Percentiles rank a stretch among this genome's conserved stretches.
Evolutionary conservation across 2,113 vertebrate genomes (phyloP).

Genomic region (Corythoichthys haematopterus): DNA sequence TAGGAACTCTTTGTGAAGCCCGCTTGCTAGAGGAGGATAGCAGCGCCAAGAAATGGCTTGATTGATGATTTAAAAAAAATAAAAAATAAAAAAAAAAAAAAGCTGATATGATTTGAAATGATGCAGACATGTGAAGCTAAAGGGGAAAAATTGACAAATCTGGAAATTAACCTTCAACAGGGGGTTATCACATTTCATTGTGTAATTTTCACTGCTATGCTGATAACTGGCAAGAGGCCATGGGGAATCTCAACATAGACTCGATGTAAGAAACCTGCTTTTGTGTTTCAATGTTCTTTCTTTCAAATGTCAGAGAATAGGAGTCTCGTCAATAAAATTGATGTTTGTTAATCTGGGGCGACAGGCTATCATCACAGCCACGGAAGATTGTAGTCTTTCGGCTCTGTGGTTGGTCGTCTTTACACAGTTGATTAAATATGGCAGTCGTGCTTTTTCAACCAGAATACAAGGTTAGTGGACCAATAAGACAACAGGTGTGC

Average conservation of each 20-base stretch:
- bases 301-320: not conserved
- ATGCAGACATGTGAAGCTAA: not conserved
- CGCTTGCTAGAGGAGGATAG: constrained; percentile 46
- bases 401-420: not conserved
- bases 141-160: not conserved
- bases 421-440: not conserved
- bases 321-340: not conserved
- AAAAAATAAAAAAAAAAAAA: constrained; percentile 36
- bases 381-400: not conserved
- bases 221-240: constrained; percentile 3
- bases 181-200: constrained; percentile 1
- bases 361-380: constrained; percentile 3
- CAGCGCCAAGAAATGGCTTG: constrained; percentile 27
- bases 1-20: constrained; percentile 32
- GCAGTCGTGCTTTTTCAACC: not conserved
- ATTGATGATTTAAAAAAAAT: constrained; percentile 33
- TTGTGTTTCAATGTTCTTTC: not conserved
- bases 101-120: constrained; percentile 20
- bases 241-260: not conserved
- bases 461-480: not conserved
- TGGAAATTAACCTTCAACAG: constrained; percentile 1
- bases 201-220: not conserved
- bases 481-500: not conserved
- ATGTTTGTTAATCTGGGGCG: not conserved
- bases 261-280: not conserved